Conservation (phyloP, 2,888 invertebrate genomes). For the Tinea pellionella region DNA sequence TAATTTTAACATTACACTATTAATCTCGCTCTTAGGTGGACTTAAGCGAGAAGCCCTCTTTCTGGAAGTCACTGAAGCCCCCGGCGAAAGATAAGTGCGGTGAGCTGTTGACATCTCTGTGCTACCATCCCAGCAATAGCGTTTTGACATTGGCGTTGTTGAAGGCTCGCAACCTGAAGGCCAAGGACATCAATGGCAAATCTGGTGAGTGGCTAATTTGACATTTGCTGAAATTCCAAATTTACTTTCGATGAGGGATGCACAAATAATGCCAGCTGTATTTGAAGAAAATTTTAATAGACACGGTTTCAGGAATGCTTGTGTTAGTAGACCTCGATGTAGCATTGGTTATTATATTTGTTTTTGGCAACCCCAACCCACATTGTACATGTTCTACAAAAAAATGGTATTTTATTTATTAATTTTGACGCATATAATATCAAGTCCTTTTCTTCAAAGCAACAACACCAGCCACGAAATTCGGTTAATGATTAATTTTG, state of each 20-base stretch:
- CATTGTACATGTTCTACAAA: no score
- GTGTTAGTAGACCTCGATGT: no score
- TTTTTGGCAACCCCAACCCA: no score
- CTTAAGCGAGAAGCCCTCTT: constrained; percentile 91
- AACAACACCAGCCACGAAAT: not conserved
- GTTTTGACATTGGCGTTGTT: constrained; percentile 89
- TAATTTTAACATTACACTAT: not conserved
- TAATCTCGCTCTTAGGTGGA: constrained; percentile 74
- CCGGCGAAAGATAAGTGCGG: constrained; percentile 95
- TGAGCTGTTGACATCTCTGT: constrained; percentile 90
- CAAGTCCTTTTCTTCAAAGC: not conserved
- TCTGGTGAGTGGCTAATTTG: constrained; percentile 72
- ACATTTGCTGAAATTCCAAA: no score
- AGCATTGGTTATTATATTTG: no score
- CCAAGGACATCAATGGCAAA: constrained; percentile 96
- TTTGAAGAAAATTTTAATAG: no score
- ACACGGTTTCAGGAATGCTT: no score
- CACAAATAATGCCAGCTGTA: no score
- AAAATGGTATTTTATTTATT: no score
- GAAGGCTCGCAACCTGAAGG: constrained; percentile 94
- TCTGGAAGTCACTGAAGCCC: constrained; percentile 93
- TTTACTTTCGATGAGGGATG: not conserved
- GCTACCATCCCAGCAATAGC: constrained; percentile 96
- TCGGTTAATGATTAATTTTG: not conserved
- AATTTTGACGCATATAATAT: no score